Conservation (phyloP, 2,113 vertebrate genomes). For the Macaca mulatta region DNA sequence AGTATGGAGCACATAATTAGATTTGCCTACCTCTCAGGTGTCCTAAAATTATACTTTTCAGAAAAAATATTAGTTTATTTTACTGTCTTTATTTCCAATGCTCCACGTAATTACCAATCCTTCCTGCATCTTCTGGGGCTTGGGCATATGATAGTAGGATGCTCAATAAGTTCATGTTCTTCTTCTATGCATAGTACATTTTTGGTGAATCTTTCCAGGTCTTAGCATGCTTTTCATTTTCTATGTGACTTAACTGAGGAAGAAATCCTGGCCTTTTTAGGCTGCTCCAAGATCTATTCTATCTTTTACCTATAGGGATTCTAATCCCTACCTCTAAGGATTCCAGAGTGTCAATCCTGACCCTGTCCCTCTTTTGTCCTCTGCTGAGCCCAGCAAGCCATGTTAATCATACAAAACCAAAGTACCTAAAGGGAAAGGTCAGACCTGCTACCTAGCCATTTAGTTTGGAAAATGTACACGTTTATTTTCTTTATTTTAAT, state of each 20-base stretch:
- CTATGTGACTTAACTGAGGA: not conserved
- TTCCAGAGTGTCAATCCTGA: not conserved
- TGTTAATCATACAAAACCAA: not conserved
- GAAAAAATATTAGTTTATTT: not conserved
- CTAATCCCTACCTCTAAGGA: not conserved
- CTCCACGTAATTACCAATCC: not conserved
- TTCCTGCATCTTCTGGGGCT: not conserved
- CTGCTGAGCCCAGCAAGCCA: not conserved
- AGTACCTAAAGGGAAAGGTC: not conserved
- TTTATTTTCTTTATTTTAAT: not conserved
- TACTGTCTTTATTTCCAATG: not conserved
- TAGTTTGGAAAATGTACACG: not conserved
- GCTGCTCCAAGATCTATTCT: not conserved
- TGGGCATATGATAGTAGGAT: not conserved
- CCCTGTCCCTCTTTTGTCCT: not conserved
- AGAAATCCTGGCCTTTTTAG: not conserved
- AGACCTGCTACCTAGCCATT: not conserved
- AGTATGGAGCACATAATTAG: not conserved
- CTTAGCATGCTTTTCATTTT: not conserved
- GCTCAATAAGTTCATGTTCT: not conserved
- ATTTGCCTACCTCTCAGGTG: not conserved
- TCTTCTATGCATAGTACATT: not conserved
- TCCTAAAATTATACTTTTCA: not conserved
- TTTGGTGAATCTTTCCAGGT: not conserved
- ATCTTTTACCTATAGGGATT: not conserved